These are phyloP conservation scores for Amphiprion ocellaris DNA, from an alignment of 2,113 vertebrate species.

Conservation along the genomic window DNA sequence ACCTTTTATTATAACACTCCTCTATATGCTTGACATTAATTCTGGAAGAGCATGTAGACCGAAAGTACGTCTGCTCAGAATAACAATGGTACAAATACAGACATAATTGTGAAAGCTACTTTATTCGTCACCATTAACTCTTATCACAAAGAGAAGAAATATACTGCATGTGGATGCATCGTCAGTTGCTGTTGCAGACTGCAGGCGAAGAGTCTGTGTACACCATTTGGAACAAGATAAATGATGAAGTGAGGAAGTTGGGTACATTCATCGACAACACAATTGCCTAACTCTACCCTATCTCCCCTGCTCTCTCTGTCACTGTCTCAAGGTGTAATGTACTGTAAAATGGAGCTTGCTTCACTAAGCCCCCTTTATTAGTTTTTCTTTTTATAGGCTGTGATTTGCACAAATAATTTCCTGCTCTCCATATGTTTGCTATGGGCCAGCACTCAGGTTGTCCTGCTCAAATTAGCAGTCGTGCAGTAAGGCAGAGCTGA, in stretches of 20 bases:
- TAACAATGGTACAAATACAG: slow-evolving; percentile 16
- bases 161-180: slow-evolving; percentile 28
- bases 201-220: slow-evolving; percentile 39
- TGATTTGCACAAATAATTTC: slow-evolving; percentile 79
- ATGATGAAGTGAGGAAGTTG: slow-evolving; percentile 67
- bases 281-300: slow-evolving; percentile 63
- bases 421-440: slow-evolving; percentile 72
- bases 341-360: slow-evolving; percentile 80
- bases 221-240: slow-evolving; percentile 64
- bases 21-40: slow-evolving; percentile 9
- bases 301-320: slow-evolving; percentile 71
- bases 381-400: slow-evolving; percentile 77
- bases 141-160: slow-evolving; percentile 20
- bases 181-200: slow-evolving; percentile 41
- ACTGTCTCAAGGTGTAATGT: slow-evolving; percentile 81
- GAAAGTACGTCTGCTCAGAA: background rate
- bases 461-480: slow-evolving; percentile 55
- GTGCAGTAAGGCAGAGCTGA: slow-evolving; percentile 18
- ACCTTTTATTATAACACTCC: background rate
- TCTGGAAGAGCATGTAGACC: background rate
- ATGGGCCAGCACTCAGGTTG: slow-evolving; percentile 58
- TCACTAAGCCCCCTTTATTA: slow-evolving; percentile 78
- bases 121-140: slow-evolving; percentile 4
- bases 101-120: slow-evolving; percentile 6
- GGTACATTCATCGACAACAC: slow-evolving; percentile 72